Base-by-base conservation (phyloP, 2,888 invertebrate genomes). In the Oscheius onirici region DNA sequence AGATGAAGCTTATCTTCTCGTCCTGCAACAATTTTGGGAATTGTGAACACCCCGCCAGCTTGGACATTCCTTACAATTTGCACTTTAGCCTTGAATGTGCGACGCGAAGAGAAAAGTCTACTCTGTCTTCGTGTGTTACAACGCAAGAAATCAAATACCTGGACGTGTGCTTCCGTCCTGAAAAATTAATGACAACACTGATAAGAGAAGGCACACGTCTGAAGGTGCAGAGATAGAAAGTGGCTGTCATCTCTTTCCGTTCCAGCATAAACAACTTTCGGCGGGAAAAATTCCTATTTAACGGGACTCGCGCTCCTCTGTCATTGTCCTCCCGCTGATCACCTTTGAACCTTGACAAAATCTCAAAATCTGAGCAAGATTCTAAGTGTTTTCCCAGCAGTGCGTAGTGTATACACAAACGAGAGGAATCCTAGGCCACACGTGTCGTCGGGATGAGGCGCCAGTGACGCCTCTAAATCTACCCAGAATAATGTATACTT, bases 401-500 rank as follows among this genome's bases (percentile, higher is more conserved):
- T 6, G 40, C 20, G 22, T 40, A 58, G 24, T n/a, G n/a, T 52
- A 52, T 52, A 52, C 52, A 52, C 52, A 52, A 52, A 22, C 20
- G 52, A n/a, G 52, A 52, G 6, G 52, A 52, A 17, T 13, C 52
- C 22, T 13, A 52, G 6, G 52, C 24, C 58, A 17, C 61, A 61
- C 61, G 61, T 61, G 61, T 61, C 22, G 28, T n/a, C n/a, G n/a
- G 17, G 28, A 17, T 51, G n/a, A 17, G 58, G 58, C 40, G 41
- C 58, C 61, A 44, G 15, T 61, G 61, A 61, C 46, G 63, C 28
- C 34, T 49, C 34, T 26, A 41, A 58, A 41, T 55, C 55, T 55
- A 28, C 63, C 49, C 24, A 17, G 63, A 46, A 63, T 49, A 46
- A 46, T 63, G 63, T 63, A 46, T 63, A 46, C 24, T 63, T 63